Evolutionary conservation across 1,140 invertebrate species (phyloP).

Genomic region (Oncopodura yosiiana): DNA sequence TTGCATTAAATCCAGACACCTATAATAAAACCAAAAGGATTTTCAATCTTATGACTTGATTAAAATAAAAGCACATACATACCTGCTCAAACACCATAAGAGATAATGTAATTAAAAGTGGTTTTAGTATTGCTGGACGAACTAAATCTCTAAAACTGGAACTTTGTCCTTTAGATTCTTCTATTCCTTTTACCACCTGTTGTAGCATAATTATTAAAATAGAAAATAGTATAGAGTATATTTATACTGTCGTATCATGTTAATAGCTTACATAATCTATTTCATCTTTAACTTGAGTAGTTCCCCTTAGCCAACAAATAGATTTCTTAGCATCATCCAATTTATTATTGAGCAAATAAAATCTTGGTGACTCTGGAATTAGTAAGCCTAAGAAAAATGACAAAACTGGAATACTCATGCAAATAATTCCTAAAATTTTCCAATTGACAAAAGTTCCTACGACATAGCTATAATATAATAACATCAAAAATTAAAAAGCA

Average conservation of each 20-base stretch:
- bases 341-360: conserved; percentile 37
- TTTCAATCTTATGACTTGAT: background rate
- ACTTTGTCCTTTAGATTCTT: background rate
- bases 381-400: conserved; percentile 33
- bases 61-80: conserved; percentile 2
- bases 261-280: no score
- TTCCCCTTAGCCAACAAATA: conserved; percentile 26
- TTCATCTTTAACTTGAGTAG: conserved; percentile 7
- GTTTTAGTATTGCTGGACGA: conserved; percentile 10
- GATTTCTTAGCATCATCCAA: conserved; percentile 36
- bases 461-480: conserved; percentile 34
- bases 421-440: conserved; percentile 36
- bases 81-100: conserved; percentile 23
- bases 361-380: conserved; percentile 43
- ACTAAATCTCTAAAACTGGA: conserved; percentile 5
- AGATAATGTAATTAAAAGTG: conserved; percentile 11
- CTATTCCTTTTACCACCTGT: conserved; percentile 3
- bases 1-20: conserved; percentile 69
- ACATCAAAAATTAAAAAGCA: background rate
- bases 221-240: no score
- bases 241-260: no score
- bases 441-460: conserved; percentile 40
- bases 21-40: conserved; percentile 71
- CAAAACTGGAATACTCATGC: conserved; percentile 26
- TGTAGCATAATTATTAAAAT: background rate